Conservation (phyloP, 2,113 vertebrate genomes). For the Alethe castanea region DNA sequence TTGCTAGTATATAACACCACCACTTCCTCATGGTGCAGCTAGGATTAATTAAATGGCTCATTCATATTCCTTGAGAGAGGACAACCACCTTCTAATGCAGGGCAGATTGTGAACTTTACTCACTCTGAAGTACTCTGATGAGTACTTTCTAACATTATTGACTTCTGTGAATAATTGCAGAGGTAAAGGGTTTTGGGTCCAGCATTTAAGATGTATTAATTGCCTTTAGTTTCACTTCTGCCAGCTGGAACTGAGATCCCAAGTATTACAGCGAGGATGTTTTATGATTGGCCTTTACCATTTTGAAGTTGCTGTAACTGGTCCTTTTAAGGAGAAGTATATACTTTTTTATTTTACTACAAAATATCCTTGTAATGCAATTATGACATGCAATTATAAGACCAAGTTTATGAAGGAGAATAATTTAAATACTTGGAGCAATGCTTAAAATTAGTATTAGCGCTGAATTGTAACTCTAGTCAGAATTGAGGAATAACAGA, state of each 20-base stretch:
- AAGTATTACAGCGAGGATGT: not conserved
- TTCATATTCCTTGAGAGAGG: not conserved
- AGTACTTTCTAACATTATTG: not conserved
- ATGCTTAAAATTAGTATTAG: not conserved
- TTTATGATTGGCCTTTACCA: not conserved
- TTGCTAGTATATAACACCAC: not conserved
- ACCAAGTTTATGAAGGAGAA: not conserved
- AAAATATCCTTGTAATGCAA: not conserved
- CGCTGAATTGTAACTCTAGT: not conserved
- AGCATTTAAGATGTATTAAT: not conserved
- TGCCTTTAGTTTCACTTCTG: not conserved
- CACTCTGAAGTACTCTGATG: not conserved
- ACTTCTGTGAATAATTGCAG: constrained; percentile 14
- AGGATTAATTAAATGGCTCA: not conserved
- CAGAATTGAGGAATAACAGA: not conserved
- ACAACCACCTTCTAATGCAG: not conserved
- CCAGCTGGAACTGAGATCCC: not conserved
- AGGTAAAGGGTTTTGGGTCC: not conserved
- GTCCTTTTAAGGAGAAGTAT: not conserved
- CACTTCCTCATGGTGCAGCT: not conserved
- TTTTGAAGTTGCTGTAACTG: not conserved
- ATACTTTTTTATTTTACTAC: not conserved
- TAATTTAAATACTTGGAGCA: not conserved
- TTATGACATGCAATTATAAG: not conserved
- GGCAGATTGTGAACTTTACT: not conserved